These are phyloP conservation scores for Cistogaster globosa DNA, from an alignment of 2,888 invertebrate genomes.

Conservation along the genomic window DNA sequence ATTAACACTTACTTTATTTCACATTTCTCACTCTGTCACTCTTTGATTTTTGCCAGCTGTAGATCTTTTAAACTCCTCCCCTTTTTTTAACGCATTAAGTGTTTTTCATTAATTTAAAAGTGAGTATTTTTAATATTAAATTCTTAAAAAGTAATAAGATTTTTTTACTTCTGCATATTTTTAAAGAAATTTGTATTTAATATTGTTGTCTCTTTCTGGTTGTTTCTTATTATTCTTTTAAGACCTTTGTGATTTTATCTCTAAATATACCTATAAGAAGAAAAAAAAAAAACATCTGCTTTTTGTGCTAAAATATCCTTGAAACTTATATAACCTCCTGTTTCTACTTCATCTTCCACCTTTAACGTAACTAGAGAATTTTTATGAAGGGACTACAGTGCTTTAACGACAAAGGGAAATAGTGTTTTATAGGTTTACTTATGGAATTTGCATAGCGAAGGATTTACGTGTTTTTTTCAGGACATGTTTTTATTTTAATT, in stretches of 20 bases:
- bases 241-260: constrained; percentile 39
- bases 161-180: constrained; percentile 18
- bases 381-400: too few relatives aligned
- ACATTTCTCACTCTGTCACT: constrained; percentile 78
- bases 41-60: constrained; percentile 70
- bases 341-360: not conserved
- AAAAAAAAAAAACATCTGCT: constrained; percentile 19
- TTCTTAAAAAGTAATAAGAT: constrained; percentile 46
- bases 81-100: constrained; percentile 71
- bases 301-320: constrained; percentile 2
- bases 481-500: too few relatives aligned
- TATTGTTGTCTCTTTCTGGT: constrained; percentile 12
- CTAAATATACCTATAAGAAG: not conserved
- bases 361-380: too few relatives aligned
- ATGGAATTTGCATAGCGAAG: too few relatives aligned
- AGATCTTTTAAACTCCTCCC: constrained; percentile 70
- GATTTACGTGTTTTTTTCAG: too few relatives aligned
- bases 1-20: constrained; percentile 80
- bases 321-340: not conserved
- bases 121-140: constrained; percentile 78
- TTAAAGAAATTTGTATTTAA: constrained; percentile 26
- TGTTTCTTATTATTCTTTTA: not conserved
- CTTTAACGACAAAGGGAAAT: too few relatives aligned
- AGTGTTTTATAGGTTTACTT: too few relatives aligned
- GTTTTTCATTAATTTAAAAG: constrained; percentile 78